Conservation (phyloP, 2,888 invertebrate genomes). For the Timema cristinae region DNA sequence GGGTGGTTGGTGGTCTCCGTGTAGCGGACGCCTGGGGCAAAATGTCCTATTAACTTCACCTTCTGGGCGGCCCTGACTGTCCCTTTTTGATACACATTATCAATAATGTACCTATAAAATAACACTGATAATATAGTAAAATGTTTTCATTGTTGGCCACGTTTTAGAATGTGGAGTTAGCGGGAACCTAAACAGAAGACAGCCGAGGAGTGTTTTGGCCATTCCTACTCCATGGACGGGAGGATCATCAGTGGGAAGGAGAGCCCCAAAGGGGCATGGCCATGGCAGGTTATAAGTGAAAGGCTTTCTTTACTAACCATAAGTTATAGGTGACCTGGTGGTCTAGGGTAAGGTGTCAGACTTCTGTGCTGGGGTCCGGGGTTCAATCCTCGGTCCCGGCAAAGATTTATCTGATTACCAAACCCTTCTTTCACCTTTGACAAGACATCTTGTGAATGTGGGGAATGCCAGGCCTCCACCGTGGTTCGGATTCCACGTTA, state of each 20-base stretch:
- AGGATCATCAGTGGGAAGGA: conserved; percentile 74
- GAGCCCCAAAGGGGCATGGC: conserved; percentile 75
- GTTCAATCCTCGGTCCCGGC: too few relatives aligned
- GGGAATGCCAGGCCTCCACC: too few relatives aligned
- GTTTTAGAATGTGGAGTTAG: conserved; percentile 41
- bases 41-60: conserved; percentile 1
- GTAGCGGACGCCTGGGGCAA: background rate
- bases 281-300: conserved; percentile 63
- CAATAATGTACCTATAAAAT: background rate
- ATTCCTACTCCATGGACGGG: conserved; percentile 43
- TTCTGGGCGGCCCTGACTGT: background rate
- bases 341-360: too few relatives aligned
- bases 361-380: too few relatives aligned
- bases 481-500: too few relatives aligned
- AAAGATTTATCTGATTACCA: too few relatives aligned
- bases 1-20: too few relatives aligned
- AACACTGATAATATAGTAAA: too few relatives aligned
- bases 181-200: conserved; percentile 39
- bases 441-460: too few relatives aligned
- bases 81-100: background rate
- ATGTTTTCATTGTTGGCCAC: background rate
- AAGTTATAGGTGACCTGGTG: too few relatives aligned
- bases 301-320: too few relatives aligned
- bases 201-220: conserved; percentile 36
- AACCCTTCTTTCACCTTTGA: too few relatives aligned